phyloP scores from a whole-genome alignment of 1,140 invertebrate species.

The Drosophila truncata region DNA sequence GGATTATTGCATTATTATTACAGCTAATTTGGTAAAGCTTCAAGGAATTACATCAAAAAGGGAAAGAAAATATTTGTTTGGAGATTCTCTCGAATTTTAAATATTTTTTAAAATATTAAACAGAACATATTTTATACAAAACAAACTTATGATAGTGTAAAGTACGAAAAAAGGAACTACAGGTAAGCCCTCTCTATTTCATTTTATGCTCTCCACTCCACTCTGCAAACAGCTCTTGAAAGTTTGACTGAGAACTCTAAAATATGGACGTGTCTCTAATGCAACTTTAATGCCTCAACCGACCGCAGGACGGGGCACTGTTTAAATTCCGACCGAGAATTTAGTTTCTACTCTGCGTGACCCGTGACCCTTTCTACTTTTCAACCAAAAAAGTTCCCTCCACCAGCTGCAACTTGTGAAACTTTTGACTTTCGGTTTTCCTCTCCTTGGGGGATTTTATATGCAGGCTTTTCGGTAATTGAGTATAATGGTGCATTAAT shows the following conservation, averaged over 20 bases:
- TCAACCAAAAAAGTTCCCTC: slow-evolving; percentile 41
- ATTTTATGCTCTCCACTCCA: neutral
- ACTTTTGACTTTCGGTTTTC: slow-evolving; percentile 64
- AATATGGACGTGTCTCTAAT: slow-evolving; percentile 28
- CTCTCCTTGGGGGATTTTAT: slow-evolving; percentile 55
- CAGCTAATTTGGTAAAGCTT: neutral
- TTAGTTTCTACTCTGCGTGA: slow-evolving; percentile 24
- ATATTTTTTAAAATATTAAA: neutral
- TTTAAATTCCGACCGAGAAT: slow-evolving; percentile 18
- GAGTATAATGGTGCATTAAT: slow-evolving; percentile 82
- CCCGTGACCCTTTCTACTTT: slow-evolving; percentile 34
- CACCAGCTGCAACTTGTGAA: slow-evolving; percentile 68
- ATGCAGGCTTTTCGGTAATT: slow-evolving; percentile 78
- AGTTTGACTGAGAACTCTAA: slow-evolving; percentile 5
- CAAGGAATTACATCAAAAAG: too few relatives aligned
- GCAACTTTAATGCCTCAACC: slow-evolving; percentile 46
- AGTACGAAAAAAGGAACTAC: neutral
- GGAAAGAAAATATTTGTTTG: neutral
- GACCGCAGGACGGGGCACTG: slow-evolving; percentile 25
- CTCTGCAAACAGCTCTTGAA: slow-evolving; percentile 2
- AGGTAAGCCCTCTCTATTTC: neutral
- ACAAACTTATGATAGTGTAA: neutral
- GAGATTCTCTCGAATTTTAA: neutral
- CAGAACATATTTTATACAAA: neutral
- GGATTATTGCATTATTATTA: slow-evolving; percentile 6